Conservation (phyloP, 1,140 invertebrate species). For the Drosophila baimaii region DNA sequence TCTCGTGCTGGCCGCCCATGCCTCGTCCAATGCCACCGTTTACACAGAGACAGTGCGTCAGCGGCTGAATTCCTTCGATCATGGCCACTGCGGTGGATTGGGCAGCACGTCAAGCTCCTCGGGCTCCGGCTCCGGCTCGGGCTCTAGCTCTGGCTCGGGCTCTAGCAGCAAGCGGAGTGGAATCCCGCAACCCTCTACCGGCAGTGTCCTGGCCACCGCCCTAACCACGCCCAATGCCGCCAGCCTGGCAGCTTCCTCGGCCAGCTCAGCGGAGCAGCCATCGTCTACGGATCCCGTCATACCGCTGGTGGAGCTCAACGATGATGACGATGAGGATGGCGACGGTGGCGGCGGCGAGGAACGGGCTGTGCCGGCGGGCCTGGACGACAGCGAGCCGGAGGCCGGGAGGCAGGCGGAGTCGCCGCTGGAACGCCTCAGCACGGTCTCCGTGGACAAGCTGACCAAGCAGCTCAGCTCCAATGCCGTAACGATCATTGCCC, state of each 20-base stretch:
- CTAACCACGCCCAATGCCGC: constrained; percentile 19
- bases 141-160: not conserved
- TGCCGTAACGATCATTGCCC: constrained; percentile 78
- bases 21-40: constrained; percentile 89
- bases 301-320: constrained; percentile 68
- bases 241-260: not conserved
- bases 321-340: constrained; percentile 56
- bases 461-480: constrained; percentile 80
- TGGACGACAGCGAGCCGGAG: constrained; percentile 3
- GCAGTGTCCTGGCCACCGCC: constrained; percentile 48
- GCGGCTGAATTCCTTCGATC: constrained; percentile 90
- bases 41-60: constrained; percentile 92
- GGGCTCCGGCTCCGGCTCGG: not conserved
- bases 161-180: constrained; percentile 26
- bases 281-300: constrained; percentile 34
- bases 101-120: not conserved
- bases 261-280: constrained; percentile 9
- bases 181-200: not conserved
- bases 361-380: not conserved
- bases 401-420: not conserved
- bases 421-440: constrained; percentile 45
- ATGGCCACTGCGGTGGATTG: constrained; percentile 75
- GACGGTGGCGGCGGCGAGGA: constrained; percentile 4
- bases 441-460: constrained; percentile 72
- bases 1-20: constrained; percentile 89